Evolutionary conservation across 2,797 vertebrate genomes (phyloP).

Genomic region (Paedocypris micromegethes): DNA sequence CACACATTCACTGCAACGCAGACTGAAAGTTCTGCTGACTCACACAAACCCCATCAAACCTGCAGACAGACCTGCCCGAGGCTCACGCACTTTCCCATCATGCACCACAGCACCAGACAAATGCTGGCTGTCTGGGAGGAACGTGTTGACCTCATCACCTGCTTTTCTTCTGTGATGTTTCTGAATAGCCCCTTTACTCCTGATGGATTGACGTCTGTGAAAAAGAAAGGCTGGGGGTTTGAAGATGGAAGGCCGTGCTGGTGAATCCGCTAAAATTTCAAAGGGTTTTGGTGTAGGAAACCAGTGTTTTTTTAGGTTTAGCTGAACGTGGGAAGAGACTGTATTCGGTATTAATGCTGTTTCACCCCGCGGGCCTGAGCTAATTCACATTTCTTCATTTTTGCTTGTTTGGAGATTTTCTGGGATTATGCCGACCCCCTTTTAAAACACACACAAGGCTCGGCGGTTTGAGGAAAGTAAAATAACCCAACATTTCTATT

Average conservation of each 20-base stretch:
- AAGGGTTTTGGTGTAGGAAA: background rate
- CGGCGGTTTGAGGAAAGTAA: too few species aligned
- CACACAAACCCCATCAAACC: slow-evolving; percentile 25
- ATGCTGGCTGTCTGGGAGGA: slow-evolving; percentile 25
- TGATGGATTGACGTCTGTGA: slow-evolving; percentile 10
- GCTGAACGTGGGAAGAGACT: slow-evolving; percentile 21
- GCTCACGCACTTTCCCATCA: slow-evolving; percentile 24
- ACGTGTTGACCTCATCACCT: slow-evolving; percentile 37
- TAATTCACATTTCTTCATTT: background rate
- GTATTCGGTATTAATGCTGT: slow-evolving; percentile 4
- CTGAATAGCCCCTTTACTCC: slow-evolving; percentile 2
- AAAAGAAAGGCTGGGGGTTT: slow-evolving; percentile 2
- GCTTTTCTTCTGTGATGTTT: slow-evolving; percentile 17
- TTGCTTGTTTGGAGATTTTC: background rate
- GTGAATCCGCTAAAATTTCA: background rate
- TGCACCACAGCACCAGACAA: slow-evolving; percentile 35
- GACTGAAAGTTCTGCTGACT: slow-evolving; percentile 44
- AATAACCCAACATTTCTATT: too few species aligned
- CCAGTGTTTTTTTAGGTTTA: slow-evolving; percentile 1
- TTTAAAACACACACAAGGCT: background rate
- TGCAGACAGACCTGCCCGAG: slow-evolving; percentile 58
- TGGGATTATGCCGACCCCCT: background rate
- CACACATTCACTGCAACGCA: slow-evolving; percentile 38
- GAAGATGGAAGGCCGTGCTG: background rate
- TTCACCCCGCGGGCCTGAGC: slow-evolving; percentile 6